Conservation (phyloP, 2,113 vertebrate genomes). For the Onychostoma macrolepis region DNA sequence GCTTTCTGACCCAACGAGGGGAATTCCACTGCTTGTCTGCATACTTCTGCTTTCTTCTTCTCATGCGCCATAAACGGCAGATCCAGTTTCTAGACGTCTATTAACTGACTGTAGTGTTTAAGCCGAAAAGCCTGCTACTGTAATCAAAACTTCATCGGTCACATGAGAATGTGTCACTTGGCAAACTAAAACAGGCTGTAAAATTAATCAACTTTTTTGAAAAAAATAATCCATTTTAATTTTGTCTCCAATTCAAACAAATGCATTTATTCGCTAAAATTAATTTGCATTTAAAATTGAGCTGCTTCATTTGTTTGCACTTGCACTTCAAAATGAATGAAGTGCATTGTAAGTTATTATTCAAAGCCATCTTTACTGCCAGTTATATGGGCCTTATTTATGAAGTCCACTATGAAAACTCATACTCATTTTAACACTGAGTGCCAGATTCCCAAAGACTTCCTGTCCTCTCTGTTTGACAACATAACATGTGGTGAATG, state of each 20-base stretch:
- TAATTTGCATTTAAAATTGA: not conserved
- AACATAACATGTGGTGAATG: not conserved
- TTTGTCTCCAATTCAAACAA: not conserved
- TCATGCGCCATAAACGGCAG: conserved; percentile 42
- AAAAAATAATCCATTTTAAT: not conserved
- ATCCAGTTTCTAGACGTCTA: conserved; percentile 52
- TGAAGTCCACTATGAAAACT: not conserved
- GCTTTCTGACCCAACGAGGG: conserved; percentile 61
- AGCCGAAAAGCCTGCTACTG: conserved; percentile 18
- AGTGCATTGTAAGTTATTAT: not conserved
- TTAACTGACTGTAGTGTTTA: not conserved
- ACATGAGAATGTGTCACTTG: conserved; percentile 34
- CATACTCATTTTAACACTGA: too few species aligned
- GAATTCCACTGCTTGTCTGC: conserved; percentile 76
- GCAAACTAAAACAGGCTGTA: not conserved
- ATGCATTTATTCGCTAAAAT: not conserved
- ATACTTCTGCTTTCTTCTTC: conserved; percentile 78
- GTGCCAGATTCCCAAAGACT: not conserved
- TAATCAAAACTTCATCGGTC: not conserved
- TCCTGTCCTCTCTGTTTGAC: not conserved
- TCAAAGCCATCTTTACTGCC: not conserved
- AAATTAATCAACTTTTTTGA: not conserved
- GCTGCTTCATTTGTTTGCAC: not conserved
- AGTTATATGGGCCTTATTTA: not conserved
- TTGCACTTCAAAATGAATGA: not conserved